A percentile compares a stretch with the other conserved stretches of the same genome.
These are phyloP conservation scores for Brachionus sp. DNA, from an alignment of 1,140 invertebrate species.

Conservation along the genomic window DNA sequence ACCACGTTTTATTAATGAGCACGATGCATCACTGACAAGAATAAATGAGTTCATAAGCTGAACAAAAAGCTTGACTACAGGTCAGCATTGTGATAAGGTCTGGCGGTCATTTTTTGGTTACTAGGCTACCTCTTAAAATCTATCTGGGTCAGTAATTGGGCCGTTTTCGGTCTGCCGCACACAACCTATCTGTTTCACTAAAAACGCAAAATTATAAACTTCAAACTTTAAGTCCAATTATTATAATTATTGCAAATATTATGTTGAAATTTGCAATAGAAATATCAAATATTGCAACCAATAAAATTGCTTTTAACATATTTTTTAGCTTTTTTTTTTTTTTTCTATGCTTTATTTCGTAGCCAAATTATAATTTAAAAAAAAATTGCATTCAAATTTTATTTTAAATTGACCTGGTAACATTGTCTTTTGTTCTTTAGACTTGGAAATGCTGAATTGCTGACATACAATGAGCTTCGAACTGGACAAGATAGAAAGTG, in stretches of 20 bases:
- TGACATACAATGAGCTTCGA: conserved; percentile 15
- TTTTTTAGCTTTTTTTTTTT: conserved; percentile 2
- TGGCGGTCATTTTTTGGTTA: background rate
- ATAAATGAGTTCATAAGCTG: background rate
- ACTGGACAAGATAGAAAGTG: conserved; percentile 8
- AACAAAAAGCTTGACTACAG: background rate
- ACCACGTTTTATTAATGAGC: background rate
- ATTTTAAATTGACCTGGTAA: conserved; percentile 1
- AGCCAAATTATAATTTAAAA: background rate
- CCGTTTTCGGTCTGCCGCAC: background rate
- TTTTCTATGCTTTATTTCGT: background rate
- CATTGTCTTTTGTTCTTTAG: background rate
- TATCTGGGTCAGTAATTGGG: background rate
- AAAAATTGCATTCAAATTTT: background rate
- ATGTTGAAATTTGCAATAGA: conserved; percentile 16
- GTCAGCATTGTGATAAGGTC: background rate
- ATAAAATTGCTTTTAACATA: conserved; percentile 18
- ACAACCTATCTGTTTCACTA: background rate
- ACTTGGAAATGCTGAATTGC: conserved; percentile 5
- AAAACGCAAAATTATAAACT: background rate
- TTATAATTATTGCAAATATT: conserved; percentile 16
- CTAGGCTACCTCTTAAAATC: background rate
- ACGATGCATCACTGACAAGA: background rate
- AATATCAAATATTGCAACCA: conserved; percentile 16
- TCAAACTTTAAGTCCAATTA: background rate